Evolutionary conservation across 1,140 invertebrate species (phyloP).

Genomic region (Caenorhabditis briggsae): DNA sequence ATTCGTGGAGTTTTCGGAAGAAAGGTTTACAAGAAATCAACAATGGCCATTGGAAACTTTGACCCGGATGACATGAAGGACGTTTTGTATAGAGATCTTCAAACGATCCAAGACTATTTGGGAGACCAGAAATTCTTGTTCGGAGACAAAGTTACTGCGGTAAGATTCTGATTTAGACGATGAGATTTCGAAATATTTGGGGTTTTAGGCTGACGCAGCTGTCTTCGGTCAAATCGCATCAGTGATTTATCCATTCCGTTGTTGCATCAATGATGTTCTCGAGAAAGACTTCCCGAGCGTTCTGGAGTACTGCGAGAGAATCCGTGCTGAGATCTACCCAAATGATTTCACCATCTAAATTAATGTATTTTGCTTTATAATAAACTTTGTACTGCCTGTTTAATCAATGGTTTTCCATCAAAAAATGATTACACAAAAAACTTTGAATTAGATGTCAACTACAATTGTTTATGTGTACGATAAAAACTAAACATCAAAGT

Average conservation of each 20-base stretch:
- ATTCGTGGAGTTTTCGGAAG: constrained; percentile 10
- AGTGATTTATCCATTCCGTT: constrained; percentile 17
- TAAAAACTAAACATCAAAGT: neutral
- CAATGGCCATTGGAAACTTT: constrained; percentile 34
- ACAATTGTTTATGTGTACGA: neutral
- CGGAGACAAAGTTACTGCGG: constrained; percentile 61
- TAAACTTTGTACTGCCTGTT: no score
- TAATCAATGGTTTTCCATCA: no score
- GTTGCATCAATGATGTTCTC: neutral
- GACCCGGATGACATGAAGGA: constrained; percentile 9
- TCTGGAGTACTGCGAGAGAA: constrained; percentile 8
- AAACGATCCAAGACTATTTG: constrained; percentile 18
- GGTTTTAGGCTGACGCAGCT: constrained; percentile 57
- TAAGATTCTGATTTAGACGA: neutral
- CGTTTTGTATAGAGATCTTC: constrained; percentile 55
- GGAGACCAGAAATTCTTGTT: constrained; percentile 56
- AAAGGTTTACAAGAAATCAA: neutral
- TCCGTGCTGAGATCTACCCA: constrained; percentile 14
- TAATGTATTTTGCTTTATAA: neutral
- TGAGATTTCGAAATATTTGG: neutral
- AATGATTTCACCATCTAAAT: constrained; percentile 39
- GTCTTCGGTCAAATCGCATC: constrained; percentile 55
- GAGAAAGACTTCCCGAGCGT: constrained; percentile 20
- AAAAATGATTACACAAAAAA: no score
- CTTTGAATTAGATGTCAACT: neutral